These are phyloP conservation scores for Amphipyra tragopoginis DNA, from an alignment of 2,888 invertebrate genomes.

Conservation along the genomic window DNA sequence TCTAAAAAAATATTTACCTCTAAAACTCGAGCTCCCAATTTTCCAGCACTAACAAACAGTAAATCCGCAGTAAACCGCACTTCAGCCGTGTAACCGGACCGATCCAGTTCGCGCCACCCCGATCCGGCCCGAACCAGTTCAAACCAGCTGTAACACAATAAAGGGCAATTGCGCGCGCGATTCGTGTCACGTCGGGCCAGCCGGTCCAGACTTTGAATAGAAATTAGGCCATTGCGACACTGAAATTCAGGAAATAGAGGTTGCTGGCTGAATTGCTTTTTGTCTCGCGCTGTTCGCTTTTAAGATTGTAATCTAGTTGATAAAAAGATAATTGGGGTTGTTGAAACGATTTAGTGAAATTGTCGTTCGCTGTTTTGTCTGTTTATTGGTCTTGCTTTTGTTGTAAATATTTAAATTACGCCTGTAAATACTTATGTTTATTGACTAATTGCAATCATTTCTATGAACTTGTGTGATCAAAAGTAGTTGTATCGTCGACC, in stretches of 20 bases:
- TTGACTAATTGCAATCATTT: too few species aligned
- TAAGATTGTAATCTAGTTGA: slow-evolving; percentile 53
- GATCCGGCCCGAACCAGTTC: slow-evolving; percentile 51
- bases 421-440: too few species aligned
- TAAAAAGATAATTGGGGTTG: slow-evolving; percentile 38
- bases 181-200: slow-evolving; percentile 73
- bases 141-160: slow-evolving; percentile 74
- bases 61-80: slow-evolving; percentile 57
- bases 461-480: too few species aligned
- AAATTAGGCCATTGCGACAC: slow-evolving; percentile 71
- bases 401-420: too few species aligned
- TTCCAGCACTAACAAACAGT: slow-evolving; percentile 47
- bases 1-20: slow-evolving; percentile 26
- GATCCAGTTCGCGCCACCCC: slow-evolving; percentile 50
- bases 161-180: slow-evolving; percentile 69
- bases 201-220: slow-evolving; percentile 69
- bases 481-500: too few species aligned
- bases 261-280: slow-evolving; percentile 52
- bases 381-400: slow-evolving; percentile 4
- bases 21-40: slow-evolving; percentile 25
- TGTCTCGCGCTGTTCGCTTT: slow-evolving; percentile 47
- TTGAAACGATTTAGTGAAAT: slow-evolving; percentile 17
- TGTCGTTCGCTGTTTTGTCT: slow-evolving; percentile 6
- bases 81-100: slow-evolving; percentile 57
- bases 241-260: slow-evolving; percentile 56